Evolutionary conservation across 1,140 invertebrate genomes (phyloP), one percentile per base, ranked within the genome.

Genomic region (Maconellicoccus hirsutus): DNA sequence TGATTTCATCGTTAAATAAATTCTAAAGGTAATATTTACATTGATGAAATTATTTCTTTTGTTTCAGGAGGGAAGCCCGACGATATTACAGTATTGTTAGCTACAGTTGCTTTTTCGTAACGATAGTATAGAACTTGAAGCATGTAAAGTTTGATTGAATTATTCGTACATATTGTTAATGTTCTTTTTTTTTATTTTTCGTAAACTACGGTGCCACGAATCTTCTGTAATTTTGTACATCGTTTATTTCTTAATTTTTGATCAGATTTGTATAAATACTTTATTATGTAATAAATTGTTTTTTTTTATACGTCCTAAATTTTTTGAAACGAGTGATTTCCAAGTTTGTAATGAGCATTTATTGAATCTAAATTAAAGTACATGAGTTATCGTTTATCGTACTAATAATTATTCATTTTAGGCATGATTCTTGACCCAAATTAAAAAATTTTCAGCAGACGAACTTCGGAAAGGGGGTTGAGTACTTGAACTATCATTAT

Each of bases 51-150:
- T 8, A 25, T 78, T 76, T 75, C 75, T 78, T 81, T 78, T 75
- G 79, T 87, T 85, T 71, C 80, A 96, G 93, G 94, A 79, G 94
- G 94, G 72, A 97, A 97, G 83, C 94, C 94, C 69, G 96, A 98
- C 80, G 96, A 98, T 82, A 96, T 98, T 79, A 98, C 96, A 77
- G 92, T 98, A 76, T 85, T 98, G 75, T 84, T 98, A 75, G 92
- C 92, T 75, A 92, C 91, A 73, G 91, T 94, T 79, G 89, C 88
- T 52, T 33, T 42, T 72, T 33, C 33, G 27, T 33, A 70, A 27
- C 69, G n/a, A 52, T 16, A 52, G 10, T 19, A 6, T 52, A 16
- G 6, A 52, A 16, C 12, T 33, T 12, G 29, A 6, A 3, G 29
- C 12, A 6, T 33, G 29, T 33, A 33, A 12, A 33, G 29, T 33